Evolutionary conservation across 2,888 invertebrate species (phyloP), one percentile per base, ranked within the genome.

Genomic region (Cephus nigrinus): DNA sequence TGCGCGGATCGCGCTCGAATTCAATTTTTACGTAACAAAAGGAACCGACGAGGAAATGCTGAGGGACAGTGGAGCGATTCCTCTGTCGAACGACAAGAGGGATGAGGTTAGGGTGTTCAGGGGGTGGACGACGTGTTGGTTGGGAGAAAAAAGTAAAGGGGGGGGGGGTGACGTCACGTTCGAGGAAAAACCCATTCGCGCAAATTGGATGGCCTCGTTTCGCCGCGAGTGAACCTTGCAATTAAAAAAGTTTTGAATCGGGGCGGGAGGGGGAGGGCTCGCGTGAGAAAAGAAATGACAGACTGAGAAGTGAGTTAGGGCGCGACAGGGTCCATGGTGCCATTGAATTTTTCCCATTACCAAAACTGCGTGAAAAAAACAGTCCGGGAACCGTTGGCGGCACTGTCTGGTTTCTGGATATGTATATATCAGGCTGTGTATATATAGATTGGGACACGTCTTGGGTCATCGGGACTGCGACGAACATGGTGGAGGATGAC

Each of bases 221-320:
- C 68, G 81, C 84, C 79, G 76, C 80, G 81, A 84, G 81, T 83
- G 84, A 87, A 85, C 86, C 86, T 86, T 84, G 88, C 89, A 88
- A 90, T 90, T 90, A 90, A 90, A 90, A 55, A 90, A 90, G 86
- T 89, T 89, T 88, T 86, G 85, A 86, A 86, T 84, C 84, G 81
- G 79, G 77, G 80, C 36, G 75, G 31, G 69, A 74, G 35, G 69
- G 71, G 35, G 71, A 55, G 34, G 74, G 55, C 72, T 75, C 73
- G 55, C 69, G 12, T 71, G 55, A 74, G 75, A 74, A 69, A 33
- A 31, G 75, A 40, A 35, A 73, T 36, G 69, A 75, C 74, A 74
- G 73, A 73, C 32, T 69, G 72, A 76, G 76, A 78, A 71, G 71
- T 73, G 75, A 75, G 76, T 75, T 40, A 73, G 78, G 68, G 72